Evolutionary conservation across 2,113 vertebrate genomes (phyloP), one percentile per base, ranked within the genome.

Genomic region (Cacatua alba): DNA sequence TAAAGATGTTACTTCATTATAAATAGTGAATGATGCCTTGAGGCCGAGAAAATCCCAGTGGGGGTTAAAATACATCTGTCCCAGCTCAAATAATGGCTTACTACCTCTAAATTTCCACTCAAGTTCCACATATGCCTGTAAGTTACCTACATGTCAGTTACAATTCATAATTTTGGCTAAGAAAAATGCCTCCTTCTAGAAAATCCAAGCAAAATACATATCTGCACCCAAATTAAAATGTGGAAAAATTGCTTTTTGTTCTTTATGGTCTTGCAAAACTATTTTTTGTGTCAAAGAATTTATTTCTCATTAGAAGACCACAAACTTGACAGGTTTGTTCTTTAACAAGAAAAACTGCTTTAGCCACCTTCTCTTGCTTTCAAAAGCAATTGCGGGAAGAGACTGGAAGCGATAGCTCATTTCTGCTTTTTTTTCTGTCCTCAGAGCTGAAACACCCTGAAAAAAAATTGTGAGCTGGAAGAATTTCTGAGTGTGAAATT

Each of bases 401-500:
- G 39, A 86, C 43, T 37, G 31, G 69, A 86, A 90, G 74, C 35
- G n/a, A 2, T 83, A 92, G 95, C 70, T 97, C 69, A 95, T 91
- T 86, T 94, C 70, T 96, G 28, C 90, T 77, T 96, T 92, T 91
- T 94, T 95, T 97, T 97, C 91, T 96, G 77, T 96, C 41, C 88
- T 90, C 95, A 96, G 95, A 96, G 95, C 83, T 96, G 94, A 97
- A 96, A 94, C 81, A 83, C 69, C 83, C 82, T 91, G 94, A 96
- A 95, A 91, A 59, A 59, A 93, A 92, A 76, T 48, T 92, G 80
- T 97, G 92, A 96, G 48, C 94, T 94, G 90, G 82, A 97, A 91
- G 94, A 95, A 93, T 94, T 95, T 96, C 92, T 92, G 95, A 96
- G 95, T 96, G 94, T 94, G 95, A 97, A 88, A 92, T 94, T 91